Percentiles rank a stretch among this genome's conserved stretches.
Conservation (phyloP, 2,113 vertebrate genomes). For the Butastur rufipennis region DNA sequence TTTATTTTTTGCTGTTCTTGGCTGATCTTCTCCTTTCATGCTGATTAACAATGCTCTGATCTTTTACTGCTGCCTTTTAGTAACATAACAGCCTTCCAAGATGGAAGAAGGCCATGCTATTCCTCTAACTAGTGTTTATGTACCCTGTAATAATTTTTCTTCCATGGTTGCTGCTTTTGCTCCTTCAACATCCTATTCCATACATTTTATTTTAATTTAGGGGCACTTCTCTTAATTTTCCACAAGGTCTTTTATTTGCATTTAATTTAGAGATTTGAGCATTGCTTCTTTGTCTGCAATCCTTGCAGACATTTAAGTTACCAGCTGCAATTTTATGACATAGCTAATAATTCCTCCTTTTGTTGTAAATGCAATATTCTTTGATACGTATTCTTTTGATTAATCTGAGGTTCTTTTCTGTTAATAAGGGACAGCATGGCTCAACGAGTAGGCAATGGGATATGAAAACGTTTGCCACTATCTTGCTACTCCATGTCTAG, state of each 20-base stretch:
- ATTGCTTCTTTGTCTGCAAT: not conserved
- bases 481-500: not conserved
- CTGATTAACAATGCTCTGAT: slow-evolving; percentile 52
- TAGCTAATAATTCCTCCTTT: not conserved
- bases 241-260: not conserved
- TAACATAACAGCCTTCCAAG: slow-evolving; percentile 39
- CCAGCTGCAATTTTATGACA: not conserved
- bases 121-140: slow-evolving; percentile 39
- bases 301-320: not conserved
- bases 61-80: slow-evolving; percentile 51
- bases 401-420: not conserved
- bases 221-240: not conserved
- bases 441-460: not conserved
- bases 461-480: not conserved
- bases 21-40: slow-evolving; percentile 41
- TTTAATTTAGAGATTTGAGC: not conserved
- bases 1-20: slow-evolving; percentile 48
- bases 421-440: not conserved
- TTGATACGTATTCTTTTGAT: not conserved
- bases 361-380: not conserved
- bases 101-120: slow-evolving; percentile 33
- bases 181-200: not conserved
- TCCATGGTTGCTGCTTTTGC: not conserved
- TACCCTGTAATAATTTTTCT: slow-evolving; percentile 39
- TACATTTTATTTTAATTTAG: not conserved